Evolutionary conservation across 2,113 vertebrate genomes (phyloP).

Genomic region (Talpa occidentalis): DNA sequence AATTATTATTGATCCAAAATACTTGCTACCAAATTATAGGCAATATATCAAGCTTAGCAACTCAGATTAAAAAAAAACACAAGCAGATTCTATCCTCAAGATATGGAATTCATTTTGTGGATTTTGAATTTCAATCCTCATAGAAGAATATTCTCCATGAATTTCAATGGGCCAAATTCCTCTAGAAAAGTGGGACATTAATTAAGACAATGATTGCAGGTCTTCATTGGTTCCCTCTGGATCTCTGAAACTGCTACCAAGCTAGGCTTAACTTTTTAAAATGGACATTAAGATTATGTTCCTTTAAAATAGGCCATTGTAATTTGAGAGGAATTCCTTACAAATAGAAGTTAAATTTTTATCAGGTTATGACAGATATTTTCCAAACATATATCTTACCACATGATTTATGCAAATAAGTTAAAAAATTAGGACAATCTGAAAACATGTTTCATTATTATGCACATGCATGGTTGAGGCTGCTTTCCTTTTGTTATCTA

Average conservation of each 20-base stretch:
- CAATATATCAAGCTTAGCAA: neutral
- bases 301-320: neutral
- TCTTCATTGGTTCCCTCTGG: neutral
- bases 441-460: neutral
- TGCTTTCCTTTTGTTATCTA: neutral
- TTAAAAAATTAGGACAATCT: neutral
- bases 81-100: neutral
- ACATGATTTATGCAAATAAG: neutral
- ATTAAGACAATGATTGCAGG: neutral
- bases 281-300: neutral
- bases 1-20: neutral
- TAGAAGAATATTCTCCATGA: neutral
- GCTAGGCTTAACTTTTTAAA: neutral
- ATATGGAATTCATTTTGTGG: neutral
- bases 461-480: neutral
- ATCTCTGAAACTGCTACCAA: neutral
- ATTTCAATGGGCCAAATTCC: neutral
- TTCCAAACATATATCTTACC: neutral
- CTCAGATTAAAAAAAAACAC: no score
- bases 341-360: neutral
- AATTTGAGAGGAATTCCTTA: neutral
- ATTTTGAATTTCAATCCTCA: slow-evolving; percentile 4
- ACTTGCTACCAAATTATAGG: neutral
- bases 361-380: neutral
- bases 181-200: neutral